A percentile compares a stretch with the other conserved stretches of the same genome.
Conservation (phyloP, 2,113 vertebrate species). For the Maccullochella peelii region DNA sequence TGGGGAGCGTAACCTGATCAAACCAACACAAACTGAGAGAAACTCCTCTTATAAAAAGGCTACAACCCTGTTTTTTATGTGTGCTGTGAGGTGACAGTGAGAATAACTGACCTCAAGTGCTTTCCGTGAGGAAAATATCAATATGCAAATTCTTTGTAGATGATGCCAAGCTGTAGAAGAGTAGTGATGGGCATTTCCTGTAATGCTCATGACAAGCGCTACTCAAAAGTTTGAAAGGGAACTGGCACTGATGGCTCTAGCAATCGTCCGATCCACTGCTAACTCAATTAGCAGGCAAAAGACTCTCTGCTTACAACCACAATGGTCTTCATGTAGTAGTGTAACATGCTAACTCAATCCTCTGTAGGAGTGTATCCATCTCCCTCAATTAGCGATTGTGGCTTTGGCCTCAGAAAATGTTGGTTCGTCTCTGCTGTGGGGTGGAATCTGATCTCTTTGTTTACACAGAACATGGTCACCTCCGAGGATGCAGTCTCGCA, state of each 20-base stretch:
- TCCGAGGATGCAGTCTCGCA: not conserved
- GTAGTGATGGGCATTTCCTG: not conserved
- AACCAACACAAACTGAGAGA: not conserved
- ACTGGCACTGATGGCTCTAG: not conserved
- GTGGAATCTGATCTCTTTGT: conserved; percentile 45
- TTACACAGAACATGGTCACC: not conserved
- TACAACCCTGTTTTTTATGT: not conserved
- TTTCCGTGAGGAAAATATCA: not conserved
- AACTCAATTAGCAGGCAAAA: conserved; percentile 42
- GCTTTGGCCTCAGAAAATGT: conserved; percentile 37
- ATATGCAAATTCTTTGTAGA: not conserved
- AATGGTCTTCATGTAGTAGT: conserved; percentile 2
- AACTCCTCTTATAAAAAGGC: too few species aligned
- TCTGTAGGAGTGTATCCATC: conserved; percentile 48
- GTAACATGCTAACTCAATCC: conserved; percentile 55
- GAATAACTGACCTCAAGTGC: not conserved
- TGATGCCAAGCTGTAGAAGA: not conserved
- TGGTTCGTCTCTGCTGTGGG: not conserved
- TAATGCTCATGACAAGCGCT: conserved; percentile 20
- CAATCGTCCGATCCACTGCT: conserved; percentile 22
- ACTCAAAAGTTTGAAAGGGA: conserved; percentile 16
- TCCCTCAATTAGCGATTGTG: conserved; percentile 40
- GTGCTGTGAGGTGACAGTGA: not conserved
- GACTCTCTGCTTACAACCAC: conserved; percentile 18
- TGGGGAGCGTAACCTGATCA: not conserved